These are phyloP conservation scores for Cariama cristata DNA, from an alignment of 2,113 vertebrate species.

Conservation along the genomic window DNA sequence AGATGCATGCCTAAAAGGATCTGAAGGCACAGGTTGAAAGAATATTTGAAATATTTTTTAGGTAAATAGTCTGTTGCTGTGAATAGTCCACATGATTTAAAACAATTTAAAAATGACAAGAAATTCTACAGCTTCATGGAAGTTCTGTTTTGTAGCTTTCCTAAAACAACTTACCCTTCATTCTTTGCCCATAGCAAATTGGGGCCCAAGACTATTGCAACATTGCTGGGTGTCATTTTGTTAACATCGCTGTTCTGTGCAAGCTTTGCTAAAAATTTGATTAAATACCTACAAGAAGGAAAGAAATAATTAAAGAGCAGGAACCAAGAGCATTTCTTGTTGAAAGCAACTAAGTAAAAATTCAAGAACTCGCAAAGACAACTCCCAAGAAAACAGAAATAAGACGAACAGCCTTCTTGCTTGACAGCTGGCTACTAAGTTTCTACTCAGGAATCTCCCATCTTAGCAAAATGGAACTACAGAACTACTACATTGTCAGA, in stretches of 20 bases:
- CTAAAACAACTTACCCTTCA: conserved; percentile 86
- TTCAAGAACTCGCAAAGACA: not conserved
- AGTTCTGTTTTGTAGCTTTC: not conserved
- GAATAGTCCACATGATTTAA: not conserved
- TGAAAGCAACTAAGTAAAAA: not conserved
- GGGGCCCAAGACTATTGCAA: conserved; percentile 96
- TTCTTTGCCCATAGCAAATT: conserved; percentile 96
- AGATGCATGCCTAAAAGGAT: not conserved
- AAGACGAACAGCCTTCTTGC: not conserved
- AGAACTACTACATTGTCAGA: not conserved
- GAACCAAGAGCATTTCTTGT: not conserved
- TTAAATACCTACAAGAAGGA: conserved; percentile 87
- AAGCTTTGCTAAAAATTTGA: conserved; percentile 95
- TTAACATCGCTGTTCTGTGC: conserved; percentile 94
- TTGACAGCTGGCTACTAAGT: not conserved
- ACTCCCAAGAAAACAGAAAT: not conserved
- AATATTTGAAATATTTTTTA: not conserved
- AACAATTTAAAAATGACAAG: not conserved
- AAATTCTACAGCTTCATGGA: not conserved
- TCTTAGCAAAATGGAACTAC: not conserved
- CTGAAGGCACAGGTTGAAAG: not conserved
- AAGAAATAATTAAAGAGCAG: not conserved
- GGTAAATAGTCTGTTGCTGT: not conserved
- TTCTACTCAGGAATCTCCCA: not conserved
- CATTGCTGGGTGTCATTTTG: conserved; percentile 98